Evolutionary conservation across 2,888 invertebrate genomes (phyloP), one percentile per base, ranked within the genome.

Genomic region (Drosophila paranaensis): DNA sequence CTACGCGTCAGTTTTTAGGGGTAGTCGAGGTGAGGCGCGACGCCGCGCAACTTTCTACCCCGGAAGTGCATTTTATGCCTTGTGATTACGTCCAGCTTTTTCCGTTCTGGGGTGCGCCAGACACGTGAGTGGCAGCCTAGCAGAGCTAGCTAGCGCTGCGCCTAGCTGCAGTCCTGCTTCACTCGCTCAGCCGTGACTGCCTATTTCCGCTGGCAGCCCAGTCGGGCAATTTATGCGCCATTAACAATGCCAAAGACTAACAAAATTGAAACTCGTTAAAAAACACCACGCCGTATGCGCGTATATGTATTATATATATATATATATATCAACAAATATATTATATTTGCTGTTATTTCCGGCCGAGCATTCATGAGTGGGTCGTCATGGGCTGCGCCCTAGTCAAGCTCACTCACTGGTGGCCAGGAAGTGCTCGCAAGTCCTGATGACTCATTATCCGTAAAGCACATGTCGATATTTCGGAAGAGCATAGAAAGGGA

Each of bases 51-150:
- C 66, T 73, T 79, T 46, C 57, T 60, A 68, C 70, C 60, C 70
- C 90, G 86, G 86, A 87, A 87, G 83, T 88, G 90, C 89, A 87
- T 90, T 86, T 90, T 80, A 86, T 77, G 83, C 74, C 86, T 75
- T 64, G 48, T 78, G 78, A 83, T 81, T 88, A 69, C 69, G 83
- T 76, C 65, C 88, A 85, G 82, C 88, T 80, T 71, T 71, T 39
- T 9, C 6, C 14, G 2, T n/a, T n/a, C 27, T 71, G 77, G 79
- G 77, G 78, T 77, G 81, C 87, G 79, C 77, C 83, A 72, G 88
- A 58, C 79, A 87, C 90, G 87, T 87, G 86, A 77, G 27, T 39
- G 37, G 10, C 48, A 30, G 48, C 48, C 48, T 35, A 45, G n/a
- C 45, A 4, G n/a, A 4, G n/a, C 10, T n/a, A 37, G 37, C 25